These are phyloP conservation scores for Anagrus nilaparvatae DNA, from an alignment of 1,140 invertebrate genomes.

Conservation along the genomic window DNA sequence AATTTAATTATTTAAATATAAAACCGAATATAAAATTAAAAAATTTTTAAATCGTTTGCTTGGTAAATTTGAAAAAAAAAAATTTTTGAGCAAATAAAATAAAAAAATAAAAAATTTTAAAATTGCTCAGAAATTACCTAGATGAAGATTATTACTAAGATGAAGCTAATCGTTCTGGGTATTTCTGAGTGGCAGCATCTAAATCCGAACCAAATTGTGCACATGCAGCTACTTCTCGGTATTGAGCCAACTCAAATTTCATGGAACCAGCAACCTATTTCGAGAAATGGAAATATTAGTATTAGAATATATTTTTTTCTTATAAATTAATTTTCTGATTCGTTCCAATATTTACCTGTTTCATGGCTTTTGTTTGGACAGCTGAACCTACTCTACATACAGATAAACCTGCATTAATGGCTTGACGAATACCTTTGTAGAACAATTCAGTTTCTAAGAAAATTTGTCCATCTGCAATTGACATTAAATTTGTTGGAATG, in stretches of 20 bases:
- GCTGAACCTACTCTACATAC: slow-evolving; percentile 99
- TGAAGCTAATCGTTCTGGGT: too few relatives aligned
- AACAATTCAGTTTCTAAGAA: slow-evolving; percentile 99
- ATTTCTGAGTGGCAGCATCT: slow-evolving; percentile 97
- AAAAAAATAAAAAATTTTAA: too few relatives aligned
- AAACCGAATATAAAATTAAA: too few relatives aligned
- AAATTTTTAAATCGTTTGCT: too few relatives aligned
- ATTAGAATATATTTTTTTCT: background rate
- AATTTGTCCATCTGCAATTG: slow-evolving; percentile 99
- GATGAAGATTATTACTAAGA: too few relatives aligned
- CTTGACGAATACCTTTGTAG: slow-evolving; percentile 99
- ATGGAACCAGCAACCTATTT: slow-evolving; percentile 94
- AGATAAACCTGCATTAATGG: slow-evolving; percentile 99
- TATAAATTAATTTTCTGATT: slow-evolving; percentile 4
- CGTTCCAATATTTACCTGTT: slow-evolving; percentile 60
- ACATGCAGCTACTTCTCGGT: slow-evolving; percentile 99
- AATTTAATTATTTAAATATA: too few relatives aligned
- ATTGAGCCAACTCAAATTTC: slow-evolving; percentile 99
- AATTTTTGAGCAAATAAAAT: too few relatives aligned
- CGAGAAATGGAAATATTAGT: slow-evolving; percentile 11
- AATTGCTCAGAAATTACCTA: too few relatives aligned
- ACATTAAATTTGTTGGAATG: slow-evolving; percentile 99
- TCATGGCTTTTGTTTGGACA: slow-evolving; percentile 99
- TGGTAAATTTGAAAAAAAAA: too few relatives aligned
- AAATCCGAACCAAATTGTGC: slow-evolving; percentile 99